Percentiles rank a stretch among this genome's conserved stretches.
These are phyloP conservation scores for Brachyhypopomus occidentalis DNA, from an alignment of 2,113 vertebrate species.

Conservation along the genomic window DNA sequence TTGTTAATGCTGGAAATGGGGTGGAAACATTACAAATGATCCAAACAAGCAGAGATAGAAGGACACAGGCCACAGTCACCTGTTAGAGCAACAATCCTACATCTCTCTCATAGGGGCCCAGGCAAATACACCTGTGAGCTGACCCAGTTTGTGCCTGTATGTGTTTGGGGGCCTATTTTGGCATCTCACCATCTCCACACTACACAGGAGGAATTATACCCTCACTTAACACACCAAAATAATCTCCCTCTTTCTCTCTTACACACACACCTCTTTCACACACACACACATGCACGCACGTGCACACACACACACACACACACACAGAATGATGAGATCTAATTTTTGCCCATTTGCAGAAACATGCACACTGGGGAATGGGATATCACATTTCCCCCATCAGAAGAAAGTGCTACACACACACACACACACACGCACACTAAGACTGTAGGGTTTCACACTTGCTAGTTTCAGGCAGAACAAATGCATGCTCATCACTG, in stretches of 20 bases:
- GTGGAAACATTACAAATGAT: no score
- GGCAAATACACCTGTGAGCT: conserved; percentile 29
- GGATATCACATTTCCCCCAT: conserved; percentile 30
- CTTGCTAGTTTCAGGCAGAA: conserved; percentile 44
- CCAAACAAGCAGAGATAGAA: background rate
- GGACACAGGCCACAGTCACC: background rate
- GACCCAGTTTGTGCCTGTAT: conserved; percentile 17
- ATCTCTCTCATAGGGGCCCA: conserved; percentile 10
- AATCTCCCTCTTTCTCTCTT: background rate
- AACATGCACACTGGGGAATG: conserved; percentile 16
- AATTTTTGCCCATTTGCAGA: conserved; percentile 21
- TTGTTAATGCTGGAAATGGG: background rate
- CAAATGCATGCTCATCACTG: conserved; percentile 53
- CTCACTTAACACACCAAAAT: conserved; percentile 27
- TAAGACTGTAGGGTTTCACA: conserved; percentile 29
- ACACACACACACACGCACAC: conserved; percentile 5
- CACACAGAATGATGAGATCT: conserved; percentile 10
- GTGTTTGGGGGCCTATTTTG: conserved; percentile 10
- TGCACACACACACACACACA: conserved; percentile 26
- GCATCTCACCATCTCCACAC: conserved; percentile 18
- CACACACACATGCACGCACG: background rate
- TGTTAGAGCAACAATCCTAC: background rate
- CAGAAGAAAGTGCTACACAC: conserved; percentile 21
- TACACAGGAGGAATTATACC: background rate
- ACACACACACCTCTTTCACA: background rate